A percentile compares a stretch with the other conserved stretches of the same genome.
Conservation (phyloP, 2,888 invertebrate genomes). For the Chirona hameri region DNA sequence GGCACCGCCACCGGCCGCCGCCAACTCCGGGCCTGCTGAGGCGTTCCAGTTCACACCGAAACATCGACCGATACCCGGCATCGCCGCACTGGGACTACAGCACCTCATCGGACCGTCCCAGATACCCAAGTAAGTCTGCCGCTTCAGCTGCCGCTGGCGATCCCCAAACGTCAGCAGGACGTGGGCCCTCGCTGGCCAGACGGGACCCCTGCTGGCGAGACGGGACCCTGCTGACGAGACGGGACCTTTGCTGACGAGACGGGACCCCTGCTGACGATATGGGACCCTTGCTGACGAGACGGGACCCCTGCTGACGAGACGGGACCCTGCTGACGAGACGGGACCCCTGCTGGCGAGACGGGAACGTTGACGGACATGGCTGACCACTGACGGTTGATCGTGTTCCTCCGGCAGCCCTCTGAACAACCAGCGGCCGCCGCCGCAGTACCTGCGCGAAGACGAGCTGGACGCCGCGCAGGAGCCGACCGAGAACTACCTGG, state of each 20-base stretch:
- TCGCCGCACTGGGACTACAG: neutral
- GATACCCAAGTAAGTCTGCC: neutral
- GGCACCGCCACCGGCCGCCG: neutral
- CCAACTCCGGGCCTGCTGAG: neutral
- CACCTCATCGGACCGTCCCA: neutral
- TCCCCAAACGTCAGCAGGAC: too few relatives aligned
- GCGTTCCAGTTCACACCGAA: conserved; percentile 13
- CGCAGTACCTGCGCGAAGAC: conserved; percentile 23
- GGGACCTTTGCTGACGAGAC: too few relatives aligned
- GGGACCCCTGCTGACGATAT: too few relatives aligned
- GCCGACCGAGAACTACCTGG: conserved; percentile 10
- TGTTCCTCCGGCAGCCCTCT: neutral
- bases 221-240: too few relatives aligned
- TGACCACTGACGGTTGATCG: neutral
- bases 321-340: too few relatives aligned
- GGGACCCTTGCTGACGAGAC: too few relatives aligned
- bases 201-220: too few relatives aligned
- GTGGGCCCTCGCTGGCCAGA: too few relatives aligned
- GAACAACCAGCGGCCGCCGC: conserved; percentile 9
- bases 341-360: too few relatives aligned
- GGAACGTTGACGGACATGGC: too few relatives aligned
- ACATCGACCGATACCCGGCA: neutral
- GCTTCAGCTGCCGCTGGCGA: too few relatives aligned
- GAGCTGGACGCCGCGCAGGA: neutral
- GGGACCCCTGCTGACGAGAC: too few relatives aligned